Evolutionary conservation across 2,888 invertebrate species (phyloP), one percentile per base, ranked within the genome.

Genomic region (Sminthurinus aureus): DNA sequence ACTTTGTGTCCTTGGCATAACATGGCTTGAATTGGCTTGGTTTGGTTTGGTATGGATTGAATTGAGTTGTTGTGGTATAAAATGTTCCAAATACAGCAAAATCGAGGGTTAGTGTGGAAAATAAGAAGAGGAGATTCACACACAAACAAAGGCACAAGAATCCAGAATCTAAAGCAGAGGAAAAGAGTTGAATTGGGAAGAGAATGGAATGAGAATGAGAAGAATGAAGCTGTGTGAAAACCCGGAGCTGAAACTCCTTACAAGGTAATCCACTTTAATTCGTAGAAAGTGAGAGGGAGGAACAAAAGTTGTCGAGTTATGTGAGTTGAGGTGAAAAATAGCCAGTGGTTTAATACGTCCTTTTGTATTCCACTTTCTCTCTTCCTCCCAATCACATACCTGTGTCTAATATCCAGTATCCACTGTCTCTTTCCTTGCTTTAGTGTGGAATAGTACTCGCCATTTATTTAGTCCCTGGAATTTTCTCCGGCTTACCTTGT

Each of bases 211-310:
- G 58, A 58, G 38, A 38, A 38, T 1, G 3, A 38, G 38, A 38
- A 38, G 4, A 58, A 58, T 58, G 15, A 18, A 13, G 52, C 52
- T 52, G 18, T 6, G 58, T 58, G 58, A 58, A 58, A 58, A 58
- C 58, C 18, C 58, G 4, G 9, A 58, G 58, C 58, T 69, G 69
- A 69, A 22, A 18, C 69, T 69, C 22, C 22, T 69, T 71, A 71
- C 71, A 71, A 15, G 71, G 71, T 71, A 71, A 71, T 71, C 71
- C 71, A 71, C 71, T 71, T 71, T 24, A 71, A 71, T 71, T 71
- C 24, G 24, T 0, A 24, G 71, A 26, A 9, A 71, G 24, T 13
- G 71, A 71, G 26, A 71, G 71, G 6, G 69, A 69, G 22, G 20
- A 20, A 69, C n/a, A 20, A 22, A 22, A 69, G 69, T 69, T 69